Evolutionary conservation across 1,140 invertebrate species (phyloP).

Genomic region (Papilio dardanus): DNA sequence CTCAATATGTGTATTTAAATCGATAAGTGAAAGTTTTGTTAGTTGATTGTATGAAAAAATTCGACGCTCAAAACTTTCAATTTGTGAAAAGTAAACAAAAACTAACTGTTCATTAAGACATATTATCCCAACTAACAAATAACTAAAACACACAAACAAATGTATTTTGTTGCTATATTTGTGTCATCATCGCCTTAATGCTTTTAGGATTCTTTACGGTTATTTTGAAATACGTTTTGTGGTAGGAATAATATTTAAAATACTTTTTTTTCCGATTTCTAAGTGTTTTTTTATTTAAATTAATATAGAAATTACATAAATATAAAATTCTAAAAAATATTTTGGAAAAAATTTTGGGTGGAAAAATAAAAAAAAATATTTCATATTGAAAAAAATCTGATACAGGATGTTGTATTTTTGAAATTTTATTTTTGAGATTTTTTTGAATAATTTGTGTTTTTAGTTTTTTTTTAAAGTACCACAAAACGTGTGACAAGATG

Average conservation of each 20-base stretch:
- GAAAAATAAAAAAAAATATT: not conserved
- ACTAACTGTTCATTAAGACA: constrained; percentile 18
- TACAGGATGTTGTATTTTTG: not conserved
- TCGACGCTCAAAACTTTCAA: constrained; percentile 12
- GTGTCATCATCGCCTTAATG: not conserved
- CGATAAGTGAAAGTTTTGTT: not conserved
- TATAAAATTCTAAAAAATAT: too few relatives aligned
- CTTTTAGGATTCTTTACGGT: not conserved
- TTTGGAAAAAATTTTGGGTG: too few relatives aligned
- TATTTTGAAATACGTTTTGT: constrained; percentile 23
- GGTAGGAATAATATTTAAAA: not conserved
- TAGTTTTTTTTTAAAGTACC: not conserved
- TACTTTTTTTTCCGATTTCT: not conserved
- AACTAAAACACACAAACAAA: not conserved
- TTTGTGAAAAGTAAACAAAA: not conserved
- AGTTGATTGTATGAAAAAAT: not conserved
- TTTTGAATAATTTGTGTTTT: too few relatives aligned
- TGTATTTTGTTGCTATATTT: constrained; percentile 2
- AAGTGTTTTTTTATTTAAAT: not conserved
- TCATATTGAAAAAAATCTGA: not conserved
- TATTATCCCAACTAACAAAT: not conserved
- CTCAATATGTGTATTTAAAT: not conserved
- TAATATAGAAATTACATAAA: not conserved
- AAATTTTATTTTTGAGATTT: not conserved
- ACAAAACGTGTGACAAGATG: constrained; percentile 16